Evolutionary conservation across 2,113 vertebrate species (phyloP), one percentile per base, ranked within the genome.

Genomic region (Pseudopodoces humilis): DNA sequence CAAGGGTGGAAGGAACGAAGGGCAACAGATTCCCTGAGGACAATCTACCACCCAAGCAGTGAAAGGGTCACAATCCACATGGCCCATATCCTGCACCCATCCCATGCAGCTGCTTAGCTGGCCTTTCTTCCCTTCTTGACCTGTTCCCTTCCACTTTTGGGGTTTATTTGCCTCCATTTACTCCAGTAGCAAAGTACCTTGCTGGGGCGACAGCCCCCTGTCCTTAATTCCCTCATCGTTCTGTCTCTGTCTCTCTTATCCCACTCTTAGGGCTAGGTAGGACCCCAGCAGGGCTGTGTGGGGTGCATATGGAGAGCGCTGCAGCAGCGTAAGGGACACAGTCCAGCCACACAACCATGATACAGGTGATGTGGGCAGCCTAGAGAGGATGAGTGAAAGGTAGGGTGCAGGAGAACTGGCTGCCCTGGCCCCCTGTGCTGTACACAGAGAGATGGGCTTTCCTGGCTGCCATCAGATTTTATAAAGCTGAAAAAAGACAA

Each of bases 391-490:
- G 0, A 76, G 41, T 2, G 2, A 92, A 83, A 65, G 47, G 39
- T 14, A 71, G 17, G 19, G 59, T 39, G 74, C 43, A n/a, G 31
- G 55, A 89, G 64, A 86, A 56, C 23, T 35, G 58, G 17, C 43
- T 60, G 52, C 27, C 58, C 60, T 55, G 59, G 55, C 33, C 22
- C 18, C 59, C 50, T 14, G 1, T 72, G 58, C n/a, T 77, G 63
- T 77, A 81, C 41, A 39, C 44, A 70, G 49, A 80, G 53, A 56
- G 33, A 77, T 59, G 87, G 90, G 55, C 69, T 92, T 21, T 78
- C 60, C 91, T 90, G 94, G 93, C 91, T 83, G 90, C 69, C 81
- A 95, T 27, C 91, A 88, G 89, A 96, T 97, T 92, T 95, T 84
- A 91, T 86, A 92, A 96, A 93, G 70, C 92, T 95, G 63, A 74